Conservation (phyloP, 2,113 vertebrate genomes). For the Heloderma charlesbogerti region DNA sequence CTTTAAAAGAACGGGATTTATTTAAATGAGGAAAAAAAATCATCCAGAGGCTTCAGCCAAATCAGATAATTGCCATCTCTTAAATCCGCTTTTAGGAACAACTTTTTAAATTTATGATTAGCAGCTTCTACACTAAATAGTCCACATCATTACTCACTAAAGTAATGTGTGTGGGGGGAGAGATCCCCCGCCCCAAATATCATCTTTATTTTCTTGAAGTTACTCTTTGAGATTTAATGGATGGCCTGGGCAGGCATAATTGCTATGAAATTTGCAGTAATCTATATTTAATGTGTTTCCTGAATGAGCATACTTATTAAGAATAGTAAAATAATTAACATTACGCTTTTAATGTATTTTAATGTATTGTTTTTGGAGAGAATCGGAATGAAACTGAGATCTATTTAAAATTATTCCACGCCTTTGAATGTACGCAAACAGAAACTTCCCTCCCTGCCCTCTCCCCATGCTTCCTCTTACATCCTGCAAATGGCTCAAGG, state of each 20-base stretch:
- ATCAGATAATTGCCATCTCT: slow-evolving; percentile 47
- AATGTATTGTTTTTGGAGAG: slow-evolving; percentile 6
- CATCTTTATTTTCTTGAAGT: slow-evolving; percentile 9
- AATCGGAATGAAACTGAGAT: neutral
- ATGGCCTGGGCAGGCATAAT: slow-evolving; percentile 56
- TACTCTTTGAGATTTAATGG: slow-evolving; percentile 47
- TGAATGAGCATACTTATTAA: slow-evolving; percentile 46
- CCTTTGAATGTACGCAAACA: neutral
- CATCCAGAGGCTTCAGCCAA: slow-evolving; percentile 37
- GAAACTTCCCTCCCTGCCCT: neutral
- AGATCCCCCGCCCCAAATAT: neutral
- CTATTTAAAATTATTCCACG: slow-evolving; percentile 33
- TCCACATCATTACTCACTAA: slow-evolving; percentile 3
- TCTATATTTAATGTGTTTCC: neutral
- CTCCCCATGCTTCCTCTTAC: rapidly evolving
- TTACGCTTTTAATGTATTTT: slow-evolving; percentile 38
- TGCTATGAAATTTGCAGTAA: slow-evolving; percentile 44
- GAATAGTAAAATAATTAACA: slow-evolving; percentile 49
- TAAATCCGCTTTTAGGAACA: slow-evolving; percentile 48
- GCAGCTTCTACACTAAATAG: slow-evolving; percentile 44
- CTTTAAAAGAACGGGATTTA: neutral
- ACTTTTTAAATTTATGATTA: slow-evolving; percentile 53
- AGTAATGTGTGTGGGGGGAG: neutral
- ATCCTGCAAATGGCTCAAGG: slow-evolving; percentile 5
- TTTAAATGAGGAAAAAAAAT: slow-evolving; percentile 27